A percentile compares a stretch with the other conserved stretches of the same genome.
Conservation (phyloP, 1,140 invertebrate species). For the Euura saliciscinereae region DNA sequence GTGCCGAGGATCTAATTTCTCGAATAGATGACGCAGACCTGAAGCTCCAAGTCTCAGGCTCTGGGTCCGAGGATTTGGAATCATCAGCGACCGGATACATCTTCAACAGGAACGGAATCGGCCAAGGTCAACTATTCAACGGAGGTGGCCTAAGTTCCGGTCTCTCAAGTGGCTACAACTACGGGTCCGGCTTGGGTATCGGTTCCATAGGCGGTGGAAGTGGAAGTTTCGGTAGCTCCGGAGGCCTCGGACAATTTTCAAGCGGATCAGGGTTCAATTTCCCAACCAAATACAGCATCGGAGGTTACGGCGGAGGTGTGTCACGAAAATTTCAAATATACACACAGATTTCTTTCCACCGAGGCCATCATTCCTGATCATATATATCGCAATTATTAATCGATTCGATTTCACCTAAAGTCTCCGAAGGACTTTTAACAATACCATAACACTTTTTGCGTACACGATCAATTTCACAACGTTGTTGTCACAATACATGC, state of each 20-base stretch:
- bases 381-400: too few relatives aligned
- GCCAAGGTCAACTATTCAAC: conserved; percentile 2
- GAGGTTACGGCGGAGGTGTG: conserved; percentile 12
- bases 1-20: background rate
- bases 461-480: background rate
- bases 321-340: background rate
- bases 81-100: conserved; percentile 29
- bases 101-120: conserved; percentile 20
- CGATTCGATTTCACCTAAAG: background rate
- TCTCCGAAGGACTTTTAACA: background rate
- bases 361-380: too few relatives aligned
- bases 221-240: conserved; percentile 16
- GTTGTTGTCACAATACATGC: background rate
- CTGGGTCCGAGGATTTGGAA: conserved; percentile 24
- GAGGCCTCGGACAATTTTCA: conserved; percentile 16
- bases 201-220: conserved; percentile 10
- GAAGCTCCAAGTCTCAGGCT: background rate
- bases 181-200: background rate
- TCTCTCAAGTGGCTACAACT: background rate
- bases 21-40: background rate
- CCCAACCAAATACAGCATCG: conserved; percentile 28
- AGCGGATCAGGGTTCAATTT: conserved; percentile 27
- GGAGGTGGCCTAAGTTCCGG: background rate
- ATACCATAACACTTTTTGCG: background rate
- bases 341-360: background rate